Base-by-base conservation (phyloP, 1,140 invertebrate genomes). In the Drosophila lowei region DNA sequence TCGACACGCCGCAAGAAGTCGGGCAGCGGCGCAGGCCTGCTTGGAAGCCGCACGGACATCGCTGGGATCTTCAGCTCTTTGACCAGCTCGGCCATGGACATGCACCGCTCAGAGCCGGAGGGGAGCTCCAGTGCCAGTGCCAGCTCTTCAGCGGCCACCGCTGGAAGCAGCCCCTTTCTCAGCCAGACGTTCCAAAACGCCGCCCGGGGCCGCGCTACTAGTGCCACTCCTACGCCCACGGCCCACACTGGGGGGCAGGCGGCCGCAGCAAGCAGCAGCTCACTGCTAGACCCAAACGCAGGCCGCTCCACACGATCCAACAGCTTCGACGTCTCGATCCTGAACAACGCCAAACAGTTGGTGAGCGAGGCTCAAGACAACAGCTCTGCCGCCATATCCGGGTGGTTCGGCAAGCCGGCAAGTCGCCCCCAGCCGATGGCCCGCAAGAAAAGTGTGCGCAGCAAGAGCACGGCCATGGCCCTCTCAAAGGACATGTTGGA, bases 311-410 rank as follows among this genome's bases (percentile, higher is more conserved):
- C 92, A 25, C 93, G 96, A 1, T 96, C 95, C 1, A 96, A 96
- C 88, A 96, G 96, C 90, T 96, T 97, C 77, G 95, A 96, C 84
- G 93, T 96, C 1, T 96, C 95, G 6, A 93, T 95, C 15, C 92
- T 96, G 28, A 93, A 94, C 65, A 93, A 93, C 28, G 92, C 92
- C 15, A 92, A 92, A 62, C 89, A 89, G 49, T 55, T 78, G 63
- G 76, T 89, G 8, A 79, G 60, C 50, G 84, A 90, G 42, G 92
- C 83, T 9, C 79, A 79, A 77, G 92, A 93, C 53, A 93, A 93
- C 72, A 81, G 92, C 60, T 68, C 91, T 46, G 91, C 92, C 11
- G 92, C 93, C 0, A 93, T 94, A 6, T 93, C 94, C 0, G 95
- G 94, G 38, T 96, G 95, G 96, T 96, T 96, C 77, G 92, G 93